phyloP scores from a whole-genome alignment of 2,888 invertebrate species.

The Emesis castigata region DNA sequence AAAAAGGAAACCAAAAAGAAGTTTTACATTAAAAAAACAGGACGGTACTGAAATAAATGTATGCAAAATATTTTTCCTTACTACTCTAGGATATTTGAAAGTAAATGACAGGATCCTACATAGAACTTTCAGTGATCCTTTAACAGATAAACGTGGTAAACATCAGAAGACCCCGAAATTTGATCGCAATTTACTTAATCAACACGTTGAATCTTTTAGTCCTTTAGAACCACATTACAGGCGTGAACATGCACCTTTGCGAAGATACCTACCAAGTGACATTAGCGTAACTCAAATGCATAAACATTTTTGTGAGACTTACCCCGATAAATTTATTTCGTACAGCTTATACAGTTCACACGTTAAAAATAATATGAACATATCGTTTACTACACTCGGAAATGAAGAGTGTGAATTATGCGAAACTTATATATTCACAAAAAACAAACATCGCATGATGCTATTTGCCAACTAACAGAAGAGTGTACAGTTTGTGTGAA shows the following conservation, averaged over 20 bases:
- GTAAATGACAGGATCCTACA: background rate
- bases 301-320: slow-evolving; percentile 42
- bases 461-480: background rate
- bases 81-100: background rate
- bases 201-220: slow-evolving; percentile 61
- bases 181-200: slow-evolving; percentile 30
- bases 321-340: slow-evolving; percentile 1
- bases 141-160: slow-evolving; percentile 39
- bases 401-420: slow-evolving; percentile 55
- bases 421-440: too few relatives aligned
- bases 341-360: slow-evolving; percentile 43
- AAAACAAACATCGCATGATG: slow-evolving; percentile 13
- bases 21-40: slow-evolving; percentile 41
- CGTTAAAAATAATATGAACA: slow-evolving; percentile 26
- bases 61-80: slow-evolving; percentile 4
- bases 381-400: slow-evolving; percentile 57
- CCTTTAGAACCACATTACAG: slow-evolving; percentile 63
- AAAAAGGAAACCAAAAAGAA: slow-evolving; percentile 50
- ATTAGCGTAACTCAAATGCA: slow-evolving; percentile 55
- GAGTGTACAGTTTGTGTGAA: too few relatives aligned
- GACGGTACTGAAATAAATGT: slow-evolving; percentile 37
- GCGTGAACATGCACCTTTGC: slow-evolving; percentile 61
- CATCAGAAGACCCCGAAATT: slow-evolving; percentile 53
- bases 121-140: background rate
- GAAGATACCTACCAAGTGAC: slow-evolving; percentile 17